Conservation (phyloP, 2,888 invertebrate species). For the Graphium colonna region DNA sequence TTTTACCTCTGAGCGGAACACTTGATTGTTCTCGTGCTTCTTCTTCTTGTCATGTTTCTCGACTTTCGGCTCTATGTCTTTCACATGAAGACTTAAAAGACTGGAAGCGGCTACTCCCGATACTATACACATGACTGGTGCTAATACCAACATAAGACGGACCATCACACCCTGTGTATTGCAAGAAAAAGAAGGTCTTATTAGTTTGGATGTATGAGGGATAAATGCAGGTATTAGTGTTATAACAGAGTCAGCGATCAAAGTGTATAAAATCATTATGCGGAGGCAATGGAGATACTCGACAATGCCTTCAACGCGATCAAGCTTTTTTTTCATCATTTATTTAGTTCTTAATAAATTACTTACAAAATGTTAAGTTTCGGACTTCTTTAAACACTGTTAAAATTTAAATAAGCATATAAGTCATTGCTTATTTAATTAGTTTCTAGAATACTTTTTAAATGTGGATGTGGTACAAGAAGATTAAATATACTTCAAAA, state of each 20-base stretch:
- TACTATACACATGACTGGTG: slow-evolving; percentile 98
- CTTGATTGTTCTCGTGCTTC: slow-evolving; percentile 86
- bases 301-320: slow-evolving; percentile 62
- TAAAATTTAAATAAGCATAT: too few species aligned
- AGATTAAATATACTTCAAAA: too few species aligned
- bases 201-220: slow-evolving; percentile 20
- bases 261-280: slow-evolving; percentile 79
- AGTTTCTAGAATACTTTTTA: too few species aligned
- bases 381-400: too few species aligned
- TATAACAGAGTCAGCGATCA: slow-evolving; percentile 77
- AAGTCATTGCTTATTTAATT: too few species aligned
- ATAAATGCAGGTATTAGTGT: background rate
- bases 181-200: slow-evolving; percentile 22
- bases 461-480: too few species aligned
- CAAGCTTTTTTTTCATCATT: slow-evolving; percentile 65
- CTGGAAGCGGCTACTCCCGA: slow-evolving; percentile 97
- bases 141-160: slow-evolving; percentile 97
- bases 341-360: too few species aligned
- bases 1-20: slow-evolving; percentile 88
- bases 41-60: slow-evolving; percentile 84
- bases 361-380: too few species aligned
- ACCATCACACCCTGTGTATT: slow-evolving; percentile 97
- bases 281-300: slow-evolving; percentile 64
- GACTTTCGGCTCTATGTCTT: slow-evolving; percentile 85
- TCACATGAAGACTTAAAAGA: slow-evolving; percentile 91